Evolutionary conservation across 2,797 vertebrate genomes (phyloP), one percentile per base, ranked within the genome.

Genomic region (Oryzias sinensis): DNA sequence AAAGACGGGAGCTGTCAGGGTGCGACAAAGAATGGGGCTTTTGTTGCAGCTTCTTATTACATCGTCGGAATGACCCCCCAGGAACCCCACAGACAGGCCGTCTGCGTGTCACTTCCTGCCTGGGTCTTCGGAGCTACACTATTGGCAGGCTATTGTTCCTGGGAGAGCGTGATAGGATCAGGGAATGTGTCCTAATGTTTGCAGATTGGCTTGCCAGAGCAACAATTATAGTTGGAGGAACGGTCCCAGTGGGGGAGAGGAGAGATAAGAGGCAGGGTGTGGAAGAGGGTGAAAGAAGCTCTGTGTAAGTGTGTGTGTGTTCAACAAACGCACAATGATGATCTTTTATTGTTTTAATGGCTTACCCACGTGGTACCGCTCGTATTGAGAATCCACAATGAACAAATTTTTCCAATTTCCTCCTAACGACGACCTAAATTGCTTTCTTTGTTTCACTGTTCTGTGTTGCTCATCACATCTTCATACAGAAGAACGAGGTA

Each of bases 71-170:
- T 82, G 84, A 85, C 85, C 86, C 76, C 73, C 70, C 60, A 69
- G 64, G 68, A 74, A 65, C 75, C 70, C 50, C 48, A 67, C 56
- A 89, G 85, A 90, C 87, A 84, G 71, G 53, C 79, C 77, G 87
- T 87, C 87, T 88, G 76, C 6, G 52, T 85, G 84, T 89, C 84
- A 88, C 90, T 90, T 93, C 89, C 91, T 90, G 85, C 56, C 68
- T 63, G 14, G 49, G 76, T 61, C 70, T 42, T 56, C 48, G 5
- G 62, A 83, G 82, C 76, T 29, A 83, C 16, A 73, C 86, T 69
- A 91, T 82, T 85, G 87, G 85, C 75, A 70, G 74, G 63, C 84
- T 81, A 81, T 90, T 89, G 85, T 92, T 88, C 86, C 80, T 80
- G 78, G 58, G 77, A 85, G 84, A 79, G 70, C 6, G 20, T 14